Base-by-base conservation (phyloP, 1,140 invertebrate species). In the Daktulosphaira vitifoliae region DNA sequence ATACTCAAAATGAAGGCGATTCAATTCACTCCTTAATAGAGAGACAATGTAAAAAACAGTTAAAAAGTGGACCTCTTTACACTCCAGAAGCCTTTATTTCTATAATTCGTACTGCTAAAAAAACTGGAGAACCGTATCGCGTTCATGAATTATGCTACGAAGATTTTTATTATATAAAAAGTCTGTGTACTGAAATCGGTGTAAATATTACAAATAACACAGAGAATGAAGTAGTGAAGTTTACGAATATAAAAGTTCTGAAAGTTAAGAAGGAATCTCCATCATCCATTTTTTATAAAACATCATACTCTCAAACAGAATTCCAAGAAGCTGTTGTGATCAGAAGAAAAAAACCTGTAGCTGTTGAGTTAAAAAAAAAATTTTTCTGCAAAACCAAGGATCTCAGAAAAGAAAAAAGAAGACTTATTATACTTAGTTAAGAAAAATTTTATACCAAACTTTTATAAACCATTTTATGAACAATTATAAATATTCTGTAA, bases 1-100 rank as follows among this genome's bases (percentile, higher is more conserved):
- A 64, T 22, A 64, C 44, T 13, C 42, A 64, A 33, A 64, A 64
- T 64, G 59, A 64, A 42, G 59, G 59, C 26, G 59, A 64, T 48
- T 26, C 26, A 6, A n/a, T 29, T 16, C 59, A 64, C n/a, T 48
- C 42, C 18, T 25, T 64, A 16, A 64, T 64, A 26, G 59, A 64
- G 42, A 46, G 26, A 26, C 23, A 25, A 18, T 52, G 15, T 42
- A 51, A 56, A 38, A 44, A 38, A 26, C 8, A 16, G 20, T 26
- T 44, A 26, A 42, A 46, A 46, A 26, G 38, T 44, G 56, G 56
- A 8, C 56, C 56, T 16, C 42, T 62, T 22, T 62, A 62, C 16
- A 52, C n/a, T n/a, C n/a, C n/a, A n/a, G n/a, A n/a, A n/a, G n/a
- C n/a, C n/a, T 46, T 46, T 22, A 20, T 46, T 11, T 46, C 44